These are phyloP conservation scores for Trichonephila inaurata DNA, from an alignment of 1,140 invertebrate species.

Conservation along the genomic window DNA sequence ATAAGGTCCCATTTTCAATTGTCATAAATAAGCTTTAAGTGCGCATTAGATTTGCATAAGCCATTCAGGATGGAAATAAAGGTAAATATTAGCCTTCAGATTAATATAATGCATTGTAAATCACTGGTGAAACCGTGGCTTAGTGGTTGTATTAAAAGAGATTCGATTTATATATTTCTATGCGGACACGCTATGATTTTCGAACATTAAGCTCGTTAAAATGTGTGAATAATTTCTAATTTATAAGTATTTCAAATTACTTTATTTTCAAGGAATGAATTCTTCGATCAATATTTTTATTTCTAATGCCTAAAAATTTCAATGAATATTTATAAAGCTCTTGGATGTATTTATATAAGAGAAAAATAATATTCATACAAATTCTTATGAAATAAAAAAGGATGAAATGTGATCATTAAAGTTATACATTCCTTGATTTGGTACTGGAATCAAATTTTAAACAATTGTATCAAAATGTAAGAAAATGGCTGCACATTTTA, in stretches of 20 bases:
- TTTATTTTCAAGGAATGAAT: no score
- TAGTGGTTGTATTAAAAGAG: not conserved
- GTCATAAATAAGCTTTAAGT: conserved; percentile 23
- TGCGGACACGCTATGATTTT: not conserved
- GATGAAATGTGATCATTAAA: not conserved
- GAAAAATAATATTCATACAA: no score
- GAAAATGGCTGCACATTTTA: no score
- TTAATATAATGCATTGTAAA: conserved; percentile 13
- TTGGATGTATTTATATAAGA: no score
- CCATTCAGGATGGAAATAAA: conserved; percentile 26
- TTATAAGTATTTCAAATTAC: no score
- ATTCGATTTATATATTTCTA: not conserved
- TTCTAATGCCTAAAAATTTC: no score
- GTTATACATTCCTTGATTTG: not conserved
- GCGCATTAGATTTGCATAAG: conserved; percentile 22
- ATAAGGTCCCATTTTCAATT: not conserved
- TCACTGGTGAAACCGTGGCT: not conserved
- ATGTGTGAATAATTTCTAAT: no score
- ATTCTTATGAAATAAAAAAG: not conserved
- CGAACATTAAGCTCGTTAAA: not conserved
- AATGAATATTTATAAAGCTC: no score
- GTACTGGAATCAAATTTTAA: no score
- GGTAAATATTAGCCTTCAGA: conserved; percentile 16
- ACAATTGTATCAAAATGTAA: no score
- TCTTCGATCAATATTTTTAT: no score